Base-by-base conservation (phyloP, 2,888 invertebrate genomes). In the Orthosia incerta region DNA sequence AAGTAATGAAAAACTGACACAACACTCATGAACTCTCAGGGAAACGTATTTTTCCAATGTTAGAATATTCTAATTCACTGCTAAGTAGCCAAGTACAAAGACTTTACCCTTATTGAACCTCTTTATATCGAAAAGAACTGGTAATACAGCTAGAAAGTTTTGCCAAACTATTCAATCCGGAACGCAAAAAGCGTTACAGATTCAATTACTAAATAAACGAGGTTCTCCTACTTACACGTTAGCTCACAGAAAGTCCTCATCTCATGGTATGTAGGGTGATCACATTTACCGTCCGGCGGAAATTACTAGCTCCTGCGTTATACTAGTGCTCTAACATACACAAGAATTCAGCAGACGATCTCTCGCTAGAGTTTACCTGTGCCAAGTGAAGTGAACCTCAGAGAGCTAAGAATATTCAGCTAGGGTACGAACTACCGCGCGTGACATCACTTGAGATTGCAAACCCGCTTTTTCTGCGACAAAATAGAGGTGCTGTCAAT, bases 351-450 rank as follows among this genome's bases (percentile, higher is more conserved):
- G 11, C 18, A 26, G 11, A 18, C 50, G 4, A n/a, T 16, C 48
- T 16, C 7, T 23, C 20, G 20, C 7, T 18, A n/a, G n/a, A 56
- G 20, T 50, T 62, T 48, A 75, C 51, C 57, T 60, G 45, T 23
- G 13, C n/a, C 45, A 4, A 39, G n/a, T 50, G n/a, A 45, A 63
- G 46, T 63, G 62, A 48, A 45, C 23, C 11, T 50, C 48, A 39
- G 23, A 12, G 26, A 50, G 26, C 59, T 60, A 50, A 26, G 53
- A 64, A 69, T 55, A 55, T 76, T 69, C n/a, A 59, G 39, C 51
- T 31, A 48, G 26, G 46, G 46, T 76, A 48, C n/a, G 2, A 39
- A 7, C 68, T 15, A 31, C 46, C 15, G 56, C 26, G 26, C 5
- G 3, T 18, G 20, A 23, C 15, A 23, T 13, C 16, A 45, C 7